Evolutionary conservation across 2,113 vertebrate genomes (phyloP).

Genomic region (Tragulus kanchil): DNA sequence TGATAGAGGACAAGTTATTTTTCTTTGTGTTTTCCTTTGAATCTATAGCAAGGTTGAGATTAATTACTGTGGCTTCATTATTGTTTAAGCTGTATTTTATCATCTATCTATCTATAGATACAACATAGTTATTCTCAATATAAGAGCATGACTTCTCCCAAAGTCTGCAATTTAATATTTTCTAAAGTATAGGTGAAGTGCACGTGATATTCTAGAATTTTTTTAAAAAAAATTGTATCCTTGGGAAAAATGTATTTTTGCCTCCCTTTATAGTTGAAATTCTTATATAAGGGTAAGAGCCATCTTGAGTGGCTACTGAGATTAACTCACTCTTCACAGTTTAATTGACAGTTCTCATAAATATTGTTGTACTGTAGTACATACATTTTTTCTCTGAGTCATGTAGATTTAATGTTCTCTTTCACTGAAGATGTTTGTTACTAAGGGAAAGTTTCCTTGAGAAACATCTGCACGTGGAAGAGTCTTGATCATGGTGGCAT

Average conservation of each 20-base stretch:
- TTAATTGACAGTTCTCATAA: neutral
- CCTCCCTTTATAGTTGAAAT: neutral
- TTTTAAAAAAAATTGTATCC: neutral
- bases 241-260: neutral
- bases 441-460: neutral
- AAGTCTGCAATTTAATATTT: neutral
- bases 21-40: neutral
- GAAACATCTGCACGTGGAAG: neutral
- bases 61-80: neutral
- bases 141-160: neutral
- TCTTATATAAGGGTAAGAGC: neutral
- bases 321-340: neutral
- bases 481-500: neutral
- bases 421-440: neutral
- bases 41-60: neutral
- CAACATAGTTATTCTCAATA: neutral
- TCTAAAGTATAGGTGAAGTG: neutral
- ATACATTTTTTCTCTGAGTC: neutral
- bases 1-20: neutral
- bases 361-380: neutral
- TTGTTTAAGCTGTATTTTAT: neutral
- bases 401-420: neutral
- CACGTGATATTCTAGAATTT: neutral
- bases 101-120: neutral
- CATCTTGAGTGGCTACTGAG: neutral